Evolutionary conservation across 1,140 invertebrate genomes (phyloP).

Genomic region (Drosophila seguyi): DNA sequence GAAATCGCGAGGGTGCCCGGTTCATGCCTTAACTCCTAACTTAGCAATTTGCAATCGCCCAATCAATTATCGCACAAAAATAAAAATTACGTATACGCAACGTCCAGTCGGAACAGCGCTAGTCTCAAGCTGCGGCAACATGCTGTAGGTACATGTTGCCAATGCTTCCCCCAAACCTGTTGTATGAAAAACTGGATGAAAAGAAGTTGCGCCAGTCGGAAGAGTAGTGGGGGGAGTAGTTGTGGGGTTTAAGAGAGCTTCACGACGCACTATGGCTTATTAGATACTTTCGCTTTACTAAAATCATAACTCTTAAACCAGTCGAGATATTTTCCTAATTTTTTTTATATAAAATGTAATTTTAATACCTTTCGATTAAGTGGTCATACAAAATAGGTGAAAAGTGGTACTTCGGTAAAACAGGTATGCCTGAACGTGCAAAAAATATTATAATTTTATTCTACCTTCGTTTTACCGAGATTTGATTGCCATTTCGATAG

Average conservation of each 20-base stretch:
- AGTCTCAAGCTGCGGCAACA: conserved; percentile 59
- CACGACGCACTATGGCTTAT: no score
- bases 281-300: no score
- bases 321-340: no score
- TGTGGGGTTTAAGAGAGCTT: conserved; percentile 31
- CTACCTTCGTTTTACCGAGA: no score
- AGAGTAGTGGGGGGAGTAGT: conserved; percentile 3
- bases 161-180: conserved; percentile 25
- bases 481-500: no score
- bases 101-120: not conserved
- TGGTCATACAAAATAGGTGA: no score
- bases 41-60: conserved; percentile 22
- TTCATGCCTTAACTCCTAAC: conserved; percentile 7
- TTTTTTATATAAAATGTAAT: no score
- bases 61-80: conserved; percentile 30
- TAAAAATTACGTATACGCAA: conserved; percentile 62
- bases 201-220: not conserved
- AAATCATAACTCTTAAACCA: no score
- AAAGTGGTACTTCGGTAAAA: no score
- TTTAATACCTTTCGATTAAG: no score
- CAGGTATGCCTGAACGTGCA: no score
- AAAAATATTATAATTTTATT: no score
- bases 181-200: conserved; percentile 11
- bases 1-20: not conserved
- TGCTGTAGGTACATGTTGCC: conserved; percentile 1